Evolutionary conservation across 2,888 invertebrate species (phyloP).

Genomic region (Encarsia formosa): DNA sequence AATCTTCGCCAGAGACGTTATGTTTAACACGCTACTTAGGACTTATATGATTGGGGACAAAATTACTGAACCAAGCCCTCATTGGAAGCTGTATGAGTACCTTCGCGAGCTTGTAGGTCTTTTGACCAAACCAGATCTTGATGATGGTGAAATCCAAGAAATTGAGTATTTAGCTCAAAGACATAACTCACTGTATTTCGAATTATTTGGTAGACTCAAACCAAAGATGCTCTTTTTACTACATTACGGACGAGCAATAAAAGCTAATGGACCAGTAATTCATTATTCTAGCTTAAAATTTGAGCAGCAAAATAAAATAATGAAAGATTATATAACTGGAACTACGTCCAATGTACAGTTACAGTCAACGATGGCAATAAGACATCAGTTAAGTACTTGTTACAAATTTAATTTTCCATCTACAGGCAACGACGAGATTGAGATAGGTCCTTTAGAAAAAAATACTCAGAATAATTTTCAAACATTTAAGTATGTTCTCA

Average conservation of each 20-base stretch:
- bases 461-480: too few relatives aligned
- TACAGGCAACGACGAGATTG: neutral
- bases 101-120: neutral
- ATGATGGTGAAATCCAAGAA: neutral
- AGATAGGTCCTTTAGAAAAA: neutral
- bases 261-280: neutral
- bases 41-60: conserved; percentile 17
- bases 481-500: neutral
- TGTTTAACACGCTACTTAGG: conserved; percentile 19
- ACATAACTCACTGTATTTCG: neutral
- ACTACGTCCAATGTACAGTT: neutral
- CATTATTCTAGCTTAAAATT: neutral
- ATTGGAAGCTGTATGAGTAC: neutral
- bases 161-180: neutral
- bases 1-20: conserved; percentile 21
- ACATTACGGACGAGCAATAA: neutral
- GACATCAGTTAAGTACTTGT: neutral
- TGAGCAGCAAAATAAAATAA: neutral
- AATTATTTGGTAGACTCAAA: neutral
- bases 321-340: too few relatives aligned
- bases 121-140: neutral
- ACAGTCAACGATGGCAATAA: neutral
- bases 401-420: neutral
- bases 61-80: neutral
- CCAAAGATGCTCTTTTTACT: conserved; percentile 3